Percentiles rank a stretch among this genome's conserved stretches.
These are phyloP conservation scores for Idaea dimidiata DNA, from an alignment of 2,888 invertebrate species.

Conservation along the genomic window DNA sequence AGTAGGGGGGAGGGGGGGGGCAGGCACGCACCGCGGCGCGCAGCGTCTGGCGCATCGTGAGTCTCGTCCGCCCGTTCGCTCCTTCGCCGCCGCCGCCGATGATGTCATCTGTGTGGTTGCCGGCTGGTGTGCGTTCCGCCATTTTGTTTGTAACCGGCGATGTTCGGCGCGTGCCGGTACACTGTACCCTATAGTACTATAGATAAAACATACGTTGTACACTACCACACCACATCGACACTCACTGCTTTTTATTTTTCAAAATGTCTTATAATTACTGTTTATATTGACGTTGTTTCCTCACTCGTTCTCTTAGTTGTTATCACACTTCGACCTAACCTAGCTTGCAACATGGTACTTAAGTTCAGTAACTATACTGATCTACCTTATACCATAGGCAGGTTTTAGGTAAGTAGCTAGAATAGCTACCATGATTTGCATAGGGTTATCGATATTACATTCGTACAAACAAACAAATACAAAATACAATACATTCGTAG, in stretches of 20 bases:
- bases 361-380: too few relatives aligned
- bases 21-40: neutral
- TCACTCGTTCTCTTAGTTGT: neutral
- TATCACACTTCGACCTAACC: neutral
- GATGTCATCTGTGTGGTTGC: neutral
- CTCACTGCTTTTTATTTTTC: too few relatives aligned
- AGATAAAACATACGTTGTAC: neutral
- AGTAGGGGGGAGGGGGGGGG: neutral
- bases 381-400: too few relatives aligned
- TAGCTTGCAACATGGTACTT: neutral
- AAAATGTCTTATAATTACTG: too few relatives aligned
- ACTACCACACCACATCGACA: neutral
- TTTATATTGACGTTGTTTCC: neutral
- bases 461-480: too few relatives aligned
- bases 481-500: too few relatives aligned
- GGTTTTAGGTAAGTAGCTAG: too few relatives aligned
- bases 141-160: conserved; percentile 1
- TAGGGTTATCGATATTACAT: too few relatives aligned
- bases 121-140: neutral
- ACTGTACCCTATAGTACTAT: conserved; percentile 4
- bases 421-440: too few relatives aligned
- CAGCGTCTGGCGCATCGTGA: neutral
- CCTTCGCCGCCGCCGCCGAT: neutral
- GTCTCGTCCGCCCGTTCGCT: neutral
- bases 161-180: neutral